Evolutionary conservation across 2,797 vertebrate species (phyloP).

Genomic region (Pitangus sulphuratus): DNA sequence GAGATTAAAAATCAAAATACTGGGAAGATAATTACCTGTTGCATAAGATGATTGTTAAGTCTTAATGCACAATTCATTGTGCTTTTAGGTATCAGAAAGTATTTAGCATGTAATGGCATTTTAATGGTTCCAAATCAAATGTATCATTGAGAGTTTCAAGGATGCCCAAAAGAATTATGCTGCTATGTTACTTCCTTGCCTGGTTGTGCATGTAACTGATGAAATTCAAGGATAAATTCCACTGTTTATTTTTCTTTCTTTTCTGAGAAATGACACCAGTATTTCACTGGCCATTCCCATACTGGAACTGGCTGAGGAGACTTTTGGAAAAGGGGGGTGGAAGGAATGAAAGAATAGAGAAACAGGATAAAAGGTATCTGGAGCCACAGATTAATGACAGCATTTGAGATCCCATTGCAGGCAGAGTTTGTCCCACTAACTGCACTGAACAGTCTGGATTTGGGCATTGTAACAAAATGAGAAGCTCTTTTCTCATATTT

Average conservation of each 20-base stretch:
- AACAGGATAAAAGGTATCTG: not conserved
- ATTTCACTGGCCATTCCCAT: not conserved
- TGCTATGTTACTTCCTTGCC: not conserved
- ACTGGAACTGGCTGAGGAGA: not conserved
- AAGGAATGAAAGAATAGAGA: not conserved
- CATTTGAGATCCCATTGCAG: not conserved
- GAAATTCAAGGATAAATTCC: not conserved
- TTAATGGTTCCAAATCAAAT: not conserved
- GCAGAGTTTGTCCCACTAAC: not conserved
- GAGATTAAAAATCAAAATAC: constrained; percentile 43
- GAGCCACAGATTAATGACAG: not conserved
- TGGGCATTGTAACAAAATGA: not conserved
- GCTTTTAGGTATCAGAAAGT: constrained; percentile 1
- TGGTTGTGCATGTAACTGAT: not conserved
- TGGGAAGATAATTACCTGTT: not conserved
- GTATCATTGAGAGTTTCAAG: not conserved
- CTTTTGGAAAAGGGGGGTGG: not conserved
- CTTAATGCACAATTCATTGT: not conserved
- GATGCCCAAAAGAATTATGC: not conserved
- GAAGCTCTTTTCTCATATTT: not conserved
- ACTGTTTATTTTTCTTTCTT: not conserved
- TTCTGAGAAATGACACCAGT: not conserved
- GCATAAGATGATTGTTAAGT: not conserved
- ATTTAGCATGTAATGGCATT: constrained; percentile 22
- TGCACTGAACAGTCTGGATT: not conserved